These are phyloP conservation scores for Harpegnathos saltator DNA, from an alignment of 1,140 invertebrate genomes.

Conservation along the genomic window DNA sequence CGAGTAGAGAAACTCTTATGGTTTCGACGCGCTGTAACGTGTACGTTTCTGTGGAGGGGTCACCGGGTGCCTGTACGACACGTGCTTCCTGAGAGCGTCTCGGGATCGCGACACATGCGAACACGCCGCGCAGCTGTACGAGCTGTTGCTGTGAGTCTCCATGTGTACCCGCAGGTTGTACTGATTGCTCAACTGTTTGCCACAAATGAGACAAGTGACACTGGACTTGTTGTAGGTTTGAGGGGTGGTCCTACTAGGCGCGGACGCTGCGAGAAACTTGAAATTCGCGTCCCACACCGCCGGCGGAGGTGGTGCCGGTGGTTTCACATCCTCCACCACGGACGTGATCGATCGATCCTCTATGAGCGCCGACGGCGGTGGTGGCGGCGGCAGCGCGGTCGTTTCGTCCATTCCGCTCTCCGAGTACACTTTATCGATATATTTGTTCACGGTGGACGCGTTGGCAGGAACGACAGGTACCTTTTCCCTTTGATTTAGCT, in stretches of 20 bases:
- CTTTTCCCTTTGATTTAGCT: slow-evolving; percentile 82
- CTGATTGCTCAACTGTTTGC: slow-evolving; percentile 95
- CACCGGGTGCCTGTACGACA: slow-evolving; percentile 93
- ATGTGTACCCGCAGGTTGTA: slow-evolving; percentile 95
- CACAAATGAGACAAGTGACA: slow-evolving; percentile 93
- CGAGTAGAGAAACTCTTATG: slow-evolving; percentile 58
- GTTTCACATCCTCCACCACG: slow-evolving; percentile 76
- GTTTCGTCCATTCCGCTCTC: slow-evolving; percentile 67
- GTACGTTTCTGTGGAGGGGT: slow-evolving; percentile 83
- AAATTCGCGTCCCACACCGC: slow-evolving; percentile 80
- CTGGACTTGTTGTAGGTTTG: slow-evolving; percentile 85
- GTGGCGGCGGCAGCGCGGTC: neutral
- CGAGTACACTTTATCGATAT: slow-evolving; percentile 65
- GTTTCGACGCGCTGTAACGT: slow-evolving; percentile 79
- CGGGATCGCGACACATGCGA: slow-evolving; percentile 93
- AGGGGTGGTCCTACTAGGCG: slow-evolving; percentile 72
- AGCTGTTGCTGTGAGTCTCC: slow-evolving; percentile 94
- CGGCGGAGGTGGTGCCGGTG: slow-evolving; percentile 70
- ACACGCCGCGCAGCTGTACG: slow-evolving; percentile 93
- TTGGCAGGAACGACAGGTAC: slow-evolving; percentile 67
- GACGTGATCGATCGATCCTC: slow-evolving; percentile 72
- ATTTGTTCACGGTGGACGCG: slow-evolving; percentile 58
- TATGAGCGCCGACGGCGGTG: slow-evolving; percentile 23
- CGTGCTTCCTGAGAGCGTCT: slow-evolving; percentile 94
- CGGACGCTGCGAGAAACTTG: slow-evolving; percentile 77